Evolutionary conservation across 2,113 vertebrate genomes (phyloP), one percentile per base, ranked within the genome.

Genomic region (Aplodontia rufa): DNA sequence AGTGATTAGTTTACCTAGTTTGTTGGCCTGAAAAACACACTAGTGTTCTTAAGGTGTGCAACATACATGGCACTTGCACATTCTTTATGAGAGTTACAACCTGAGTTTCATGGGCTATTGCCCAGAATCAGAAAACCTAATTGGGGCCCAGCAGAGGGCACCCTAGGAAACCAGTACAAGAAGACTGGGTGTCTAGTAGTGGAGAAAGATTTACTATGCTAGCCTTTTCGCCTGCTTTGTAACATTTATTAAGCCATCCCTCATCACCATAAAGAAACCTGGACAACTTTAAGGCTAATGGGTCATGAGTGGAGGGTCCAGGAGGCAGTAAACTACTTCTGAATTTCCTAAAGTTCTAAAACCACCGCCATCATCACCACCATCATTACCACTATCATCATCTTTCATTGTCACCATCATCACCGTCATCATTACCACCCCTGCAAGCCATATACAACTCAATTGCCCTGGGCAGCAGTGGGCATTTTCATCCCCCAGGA

Each of bases 111-210:
- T 2, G 28, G 74, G 6, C 51, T 85, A 5, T 64, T 71, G 19
- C 30, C 58, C 45, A 62, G 87, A 86, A 24, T 68, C 51, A 75
- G 62, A 81, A 60, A 78, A 64, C 55, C 49, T 71, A 28, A 16
- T 30, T 90, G 92, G 47, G 79, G 68, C 90, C 95, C 94, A 95
- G 80, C 74, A 96, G 83, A 95, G 95, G 87, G 94, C 87, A 94
- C 92, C 75, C 96, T 91, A 92, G 81, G 75, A 93, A 96, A 80
- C 42, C 35, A 85, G 28, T 49, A 83, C 28, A 37, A 20, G 20
- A 64, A 64, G 26, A 84, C 47, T 51, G 80, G 86, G 72, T 6
- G 14, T 0, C 4, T 3, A 45, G 35, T 2, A 22, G 14, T 47
- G 19, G 37, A 75, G 79, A 51, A 8, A 66, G 30, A 82, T 84